Percentiles rank a stretch among this genome's conserved stretches.
phyloP scores from a whole-genome alignment of 2,888 invertebrate genomes.

The Agonopterix alstromeriana region DNA sequence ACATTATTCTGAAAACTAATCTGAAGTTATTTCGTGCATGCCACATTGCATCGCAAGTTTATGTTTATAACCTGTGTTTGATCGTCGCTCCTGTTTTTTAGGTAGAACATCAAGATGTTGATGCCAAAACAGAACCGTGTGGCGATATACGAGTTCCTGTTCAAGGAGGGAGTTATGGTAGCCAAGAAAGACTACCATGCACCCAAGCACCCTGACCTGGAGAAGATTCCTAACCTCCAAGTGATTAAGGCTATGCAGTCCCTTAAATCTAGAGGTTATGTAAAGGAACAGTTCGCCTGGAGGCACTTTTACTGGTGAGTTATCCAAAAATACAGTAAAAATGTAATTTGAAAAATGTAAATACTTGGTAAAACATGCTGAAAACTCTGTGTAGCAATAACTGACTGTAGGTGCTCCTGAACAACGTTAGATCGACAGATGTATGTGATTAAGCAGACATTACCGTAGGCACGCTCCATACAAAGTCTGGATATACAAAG shows the following conservation, averaged over 20 bases:
- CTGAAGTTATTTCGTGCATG: slow-evolving; percentile 4
- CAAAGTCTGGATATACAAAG: too few species aligned
- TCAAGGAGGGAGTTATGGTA: slow-evolving; percentile 99
- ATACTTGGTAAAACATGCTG: too few species aligned
- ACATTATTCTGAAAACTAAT: not conserved
- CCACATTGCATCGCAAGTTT: not conserved
- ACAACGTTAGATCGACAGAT: too few species aligned
- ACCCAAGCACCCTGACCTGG: slow-evolving; percentile 97
- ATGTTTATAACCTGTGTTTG: slow-evolving; percentile 30
- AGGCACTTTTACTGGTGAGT: slow-evolving; percentile 97
- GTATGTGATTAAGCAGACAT: too few species aligned
- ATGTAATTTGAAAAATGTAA: too few species aligned
- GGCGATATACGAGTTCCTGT: slow-evolving; percentile 97
- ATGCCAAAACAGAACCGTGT: slow-evolving; percentile 99
- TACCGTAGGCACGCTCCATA: too few species aligned
- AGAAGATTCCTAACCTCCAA: slow-evolving; percentile 96
- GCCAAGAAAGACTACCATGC: slow-evolving; percentile 99
- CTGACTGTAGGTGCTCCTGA: too few species aligned
- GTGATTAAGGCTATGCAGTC: slow-evolving; percentile 99
- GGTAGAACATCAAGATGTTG: slow-evolving; percentile 91
- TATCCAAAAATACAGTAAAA: too few species aligned
- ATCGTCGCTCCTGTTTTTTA: slow-evolving; percentile 40
- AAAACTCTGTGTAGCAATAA: too few species aligned
- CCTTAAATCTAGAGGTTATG: slow-evolving; percentile 96
- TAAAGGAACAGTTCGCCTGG: slow-evolving; percentile 99